Evolutionary conservation across 2,113 vertebrate species (phyloP).

Genomic region (Gila orcuttii): DNA sequence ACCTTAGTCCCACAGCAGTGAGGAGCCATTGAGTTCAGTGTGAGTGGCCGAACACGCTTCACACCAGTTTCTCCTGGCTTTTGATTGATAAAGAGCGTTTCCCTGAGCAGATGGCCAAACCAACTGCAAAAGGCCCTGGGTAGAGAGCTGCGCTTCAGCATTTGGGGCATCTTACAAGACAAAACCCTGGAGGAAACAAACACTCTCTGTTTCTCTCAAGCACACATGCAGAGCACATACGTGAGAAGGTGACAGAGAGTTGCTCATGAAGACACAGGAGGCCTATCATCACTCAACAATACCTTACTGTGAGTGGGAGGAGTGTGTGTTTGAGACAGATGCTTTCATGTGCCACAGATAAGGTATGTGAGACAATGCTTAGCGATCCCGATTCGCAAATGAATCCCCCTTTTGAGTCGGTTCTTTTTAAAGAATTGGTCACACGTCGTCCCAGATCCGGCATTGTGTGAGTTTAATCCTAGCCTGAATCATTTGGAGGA

Average conservation of each 20-base stretch:
- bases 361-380: background rate
- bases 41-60: background rate
- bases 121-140: background rate
- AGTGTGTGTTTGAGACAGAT: background rate
- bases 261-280: background rate
- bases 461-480: background rate
- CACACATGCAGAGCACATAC: background rate
- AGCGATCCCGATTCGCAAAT: background rate
- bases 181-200: constrained; percentile 15
- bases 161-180: background rate
- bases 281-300: constrained; percentile 13
- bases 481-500: background rate
- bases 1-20: background rate
- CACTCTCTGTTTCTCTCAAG: background rate
- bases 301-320: constrained; percentile 13
- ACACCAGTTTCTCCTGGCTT: constrained; percentile 23
- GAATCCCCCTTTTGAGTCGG: background rate
- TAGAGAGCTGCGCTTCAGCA: background rate
- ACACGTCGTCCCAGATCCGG: background rate
- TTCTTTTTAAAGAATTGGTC: background rate
- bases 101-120: constrained; percentile 40
- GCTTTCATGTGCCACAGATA: background rate
- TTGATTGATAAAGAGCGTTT: constrained; percentile 22
- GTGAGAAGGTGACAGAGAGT: background rate
- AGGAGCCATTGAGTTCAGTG: background rate